Conservation (phyloP, 2,888 invertebrate species). For the Folsomia candida region DNA sequence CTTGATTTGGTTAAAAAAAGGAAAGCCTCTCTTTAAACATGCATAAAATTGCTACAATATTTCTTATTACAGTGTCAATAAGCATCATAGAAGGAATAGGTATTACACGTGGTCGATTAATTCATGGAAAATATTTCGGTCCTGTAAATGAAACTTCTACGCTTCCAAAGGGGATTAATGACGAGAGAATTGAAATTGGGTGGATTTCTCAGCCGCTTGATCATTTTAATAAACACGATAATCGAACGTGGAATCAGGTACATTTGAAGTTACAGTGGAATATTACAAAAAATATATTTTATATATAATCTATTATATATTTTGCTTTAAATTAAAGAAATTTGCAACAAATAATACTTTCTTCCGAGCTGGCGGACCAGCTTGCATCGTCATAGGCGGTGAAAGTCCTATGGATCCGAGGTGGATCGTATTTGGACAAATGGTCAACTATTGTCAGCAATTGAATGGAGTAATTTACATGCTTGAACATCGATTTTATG, state of each 20-base stretch:
- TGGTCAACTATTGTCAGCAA: conserved; percentile 77
- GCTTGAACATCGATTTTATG: conserved; percentile 91
- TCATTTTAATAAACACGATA: conserved; percentile 72
- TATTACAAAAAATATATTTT: too few relatives aligned
- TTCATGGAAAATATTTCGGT: conserved; percentile 16
- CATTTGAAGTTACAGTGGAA: too few relatives aligned
- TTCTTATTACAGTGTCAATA: too few relatives aligned
- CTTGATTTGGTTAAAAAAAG: too few relatives aligned
- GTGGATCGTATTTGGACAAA: conserved; percentile 85
- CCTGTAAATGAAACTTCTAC: background rate
- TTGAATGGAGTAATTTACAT: conserved; percentile 80
- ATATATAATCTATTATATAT: too few relatives aligned
- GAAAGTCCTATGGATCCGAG: conserved; percentile 78
- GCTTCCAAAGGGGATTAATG: background rate
- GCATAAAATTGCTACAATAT: too few relatives aligned
- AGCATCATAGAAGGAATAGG: too few relatives aligned
- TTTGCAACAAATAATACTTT: conserved; percentile 75
- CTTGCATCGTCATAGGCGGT: conserved; percentile 81
- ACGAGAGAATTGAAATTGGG: background rate
- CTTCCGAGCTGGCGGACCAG: conserved; percentile 72
- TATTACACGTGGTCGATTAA: background rate
- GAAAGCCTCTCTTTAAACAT: too few relatives aligned
- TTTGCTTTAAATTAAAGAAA: too few relatives aligned
- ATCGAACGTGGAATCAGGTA: conserved; percentile 76
- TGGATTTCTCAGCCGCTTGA: conserved; percentile 82